These are phyloP conservation scores for Sebastes trivittatus DNA, from an alignment of 2,797 vertebrate genomes.

Conservation along the genomic window DNA sequence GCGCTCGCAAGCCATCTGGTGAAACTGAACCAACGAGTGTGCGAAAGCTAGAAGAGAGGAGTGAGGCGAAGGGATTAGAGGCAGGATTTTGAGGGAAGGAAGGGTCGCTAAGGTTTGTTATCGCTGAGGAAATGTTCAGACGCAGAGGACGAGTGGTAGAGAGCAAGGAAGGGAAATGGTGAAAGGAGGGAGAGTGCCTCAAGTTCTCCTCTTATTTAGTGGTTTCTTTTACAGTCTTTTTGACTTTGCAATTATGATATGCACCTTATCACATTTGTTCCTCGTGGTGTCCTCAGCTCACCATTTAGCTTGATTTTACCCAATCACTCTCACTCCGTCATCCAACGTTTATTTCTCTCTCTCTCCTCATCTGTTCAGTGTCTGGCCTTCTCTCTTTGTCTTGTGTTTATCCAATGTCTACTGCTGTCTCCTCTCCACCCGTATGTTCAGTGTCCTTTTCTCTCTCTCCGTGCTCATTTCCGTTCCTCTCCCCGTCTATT, in stretches of 20 bases:
- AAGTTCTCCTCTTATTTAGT: background rate
- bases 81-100: conserved; percentile 34
- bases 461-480: conserved; percentile 53
- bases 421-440: conserved; percentile 16
- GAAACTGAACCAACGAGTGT: conserved; percentile 66
- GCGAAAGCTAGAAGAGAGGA: conserved; percentile 34
- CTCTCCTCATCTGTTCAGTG: conserved; percentile 21
- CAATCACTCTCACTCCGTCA: background rate
- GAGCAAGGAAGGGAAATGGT: conserved; percentile 7
- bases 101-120: conserved; percentile 41
- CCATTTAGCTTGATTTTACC: conserved; percentile 4
- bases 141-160: conserved; percentile 22
- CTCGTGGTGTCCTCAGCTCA: background rate
- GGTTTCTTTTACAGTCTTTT: background rate
- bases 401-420: conserved; percentile 38
- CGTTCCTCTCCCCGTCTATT: conserved; percentile 29
- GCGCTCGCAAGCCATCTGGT: conserved; percentile 75
- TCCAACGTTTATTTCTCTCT: conserved; percentile 4
- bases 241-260: background rate
- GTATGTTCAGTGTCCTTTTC: conserved; percentile 26
- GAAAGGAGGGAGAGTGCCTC: background rate
- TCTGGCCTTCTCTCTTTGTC: conserved; percentile 30
- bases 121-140: conserved; percentile 44
- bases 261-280: background rate
- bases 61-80: conserved; percentile 55